Conservation (phyloP, 2,113 vertebrate genomes). For the Nansenia antarctica region DNA sequence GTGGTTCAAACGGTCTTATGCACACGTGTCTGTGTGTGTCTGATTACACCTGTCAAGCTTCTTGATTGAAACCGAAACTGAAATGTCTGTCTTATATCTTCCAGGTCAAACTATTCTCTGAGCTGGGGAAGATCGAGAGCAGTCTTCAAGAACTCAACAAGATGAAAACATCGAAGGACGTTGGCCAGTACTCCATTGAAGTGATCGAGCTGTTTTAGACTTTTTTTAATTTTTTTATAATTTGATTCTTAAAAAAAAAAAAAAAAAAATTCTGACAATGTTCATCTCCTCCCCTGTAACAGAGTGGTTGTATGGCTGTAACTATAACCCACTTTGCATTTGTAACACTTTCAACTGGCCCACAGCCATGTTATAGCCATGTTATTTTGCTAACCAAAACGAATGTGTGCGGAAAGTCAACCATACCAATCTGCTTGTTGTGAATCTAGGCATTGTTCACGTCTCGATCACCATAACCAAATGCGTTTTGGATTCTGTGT, state of each 20-base stretch:
- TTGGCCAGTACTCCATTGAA: slow-evolving; percentile 89
- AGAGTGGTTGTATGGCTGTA: slow-evolving; percentile 1
- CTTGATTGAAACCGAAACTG: not conserved
- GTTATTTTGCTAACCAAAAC: too few relatives aligned
- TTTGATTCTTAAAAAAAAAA: too few relatives aligned
- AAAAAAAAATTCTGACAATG: slow-evolving; percentile 40
- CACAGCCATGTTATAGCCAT: not conserved
- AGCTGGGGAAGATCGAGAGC: slow-evolving; percentile 92
- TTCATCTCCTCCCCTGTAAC: slow-evolving; percentile 10
- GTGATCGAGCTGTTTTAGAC: slow-evolving; percentile 89
- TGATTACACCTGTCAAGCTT: too few relatives aligned
- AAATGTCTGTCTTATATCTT: slow-evolving; percentile 8
- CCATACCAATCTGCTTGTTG: not conserved
- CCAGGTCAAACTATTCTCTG: slow-evolving; percentile 87
- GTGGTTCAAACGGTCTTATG: not conserved
- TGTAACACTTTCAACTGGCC: not conserved
- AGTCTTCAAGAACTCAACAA: slow-evolving; percentile 83
- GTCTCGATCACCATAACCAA: not conserved
- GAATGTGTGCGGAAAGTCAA: not conserved
- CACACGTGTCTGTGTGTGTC: too few relatives aligned
- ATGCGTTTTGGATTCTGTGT: not conserved
- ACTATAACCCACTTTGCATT: not conserved
- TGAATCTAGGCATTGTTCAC: not conserved
- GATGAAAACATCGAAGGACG: slow-evolving; percentile 70
- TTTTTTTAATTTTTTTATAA: slow-evolving; percentile 53